Base-by-base conservation (phyloP, 1,140 invertebrate species). In the Bombus superbus region DNA sequence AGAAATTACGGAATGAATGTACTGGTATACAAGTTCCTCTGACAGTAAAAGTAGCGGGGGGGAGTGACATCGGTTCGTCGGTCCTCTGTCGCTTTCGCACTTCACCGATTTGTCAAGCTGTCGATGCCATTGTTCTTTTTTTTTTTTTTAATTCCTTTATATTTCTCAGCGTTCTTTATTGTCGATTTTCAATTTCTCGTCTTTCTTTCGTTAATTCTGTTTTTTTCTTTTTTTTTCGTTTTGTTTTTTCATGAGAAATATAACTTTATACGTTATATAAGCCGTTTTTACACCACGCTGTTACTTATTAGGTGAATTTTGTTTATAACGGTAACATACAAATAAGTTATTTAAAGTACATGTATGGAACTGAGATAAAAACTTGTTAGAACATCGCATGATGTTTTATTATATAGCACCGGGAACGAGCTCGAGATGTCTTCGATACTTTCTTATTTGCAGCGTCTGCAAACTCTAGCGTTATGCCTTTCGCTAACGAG, bases 1-100 rank as follows among this genome's bases (percentile, higher is more conserved):
- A 85, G 83, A 86, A 84, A 35, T 68, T 69, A 89, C 85, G 87
- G 88, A 88, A 91, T 93, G 91, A 92, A 94, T 94, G 90, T 92
- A 92, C 91, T 93, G 93, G 94, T 95, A 94, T 94, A 93, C 93
- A 94, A 94, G 94, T 94, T 94, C 94, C 93, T 95, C 92, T 93
- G 92, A 94, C 93, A 94, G 93, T 94, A 91, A 88, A 91, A 92
- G 87, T 92, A 94, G 91, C 89, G 87, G 89, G 89, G 91, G 83
- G 64, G 85, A 92, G 92, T 88, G 89, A 90, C 79, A 83, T 88
- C 86, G 90, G 91, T 87, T 83, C 75, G 81, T 86, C 72, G 78
- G 77, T 89, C 89, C 90, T 92, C 90, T 92, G 92, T 93, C 92
- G 92, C 89, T 88, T 78, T 90, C 64, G 69, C 64, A 59, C 53